Evolutionary conservation across 2,888 invertebrate genomes (phyloP).

Genomic region (Ephialtes manifestator): DNA sequence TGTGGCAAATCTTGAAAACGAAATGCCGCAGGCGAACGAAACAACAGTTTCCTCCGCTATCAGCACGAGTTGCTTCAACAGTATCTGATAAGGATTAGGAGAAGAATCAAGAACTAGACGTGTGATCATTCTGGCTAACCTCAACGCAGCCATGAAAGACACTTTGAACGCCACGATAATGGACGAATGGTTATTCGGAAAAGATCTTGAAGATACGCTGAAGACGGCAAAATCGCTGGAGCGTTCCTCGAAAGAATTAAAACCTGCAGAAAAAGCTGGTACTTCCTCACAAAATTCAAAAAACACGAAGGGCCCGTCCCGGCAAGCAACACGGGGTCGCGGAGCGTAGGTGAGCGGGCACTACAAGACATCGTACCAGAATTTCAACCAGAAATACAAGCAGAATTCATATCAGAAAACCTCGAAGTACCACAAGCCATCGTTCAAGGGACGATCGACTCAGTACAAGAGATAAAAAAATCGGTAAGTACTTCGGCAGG

Average conservation of each 20-base stretch:
- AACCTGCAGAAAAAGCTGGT: slow-evolving; percentile 35
- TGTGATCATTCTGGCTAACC: slow-evolving; percentile 29
- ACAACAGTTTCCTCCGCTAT: too few species aligned
- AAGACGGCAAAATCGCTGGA: slow-evolving; percentile 59
- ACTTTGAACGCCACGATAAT: slow-evolving; percentile 45
- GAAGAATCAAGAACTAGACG: slow-evolving; percentile 55
- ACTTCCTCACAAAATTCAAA: slow-evolving; percentile 44
- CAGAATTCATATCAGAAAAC: background rate
- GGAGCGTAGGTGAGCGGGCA: slow-evolving; percentile 45
- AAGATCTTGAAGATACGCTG: slow-evolving; percentile 45
- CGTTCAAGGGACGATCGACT: slow-evolving; percentile 21
- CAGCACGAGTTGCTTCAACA: too few species aligned
- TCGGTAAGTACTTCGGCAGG: slow-evolving; percentile 46
- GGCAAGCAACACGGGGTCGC: slow-evolving; percentile 44
- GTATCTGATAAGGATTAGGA: too few species aligned
- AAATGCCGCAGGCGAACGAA: background rate
- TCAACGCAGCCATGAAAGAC: slow-evolving; percentile 54
- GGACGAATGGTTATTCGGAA: slow-evolving; percentile 62
- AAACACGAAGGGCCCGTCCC: slow-evolving; percentile 53
- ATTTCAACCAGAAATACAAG: background rate
- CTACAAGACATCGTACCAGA: slow-evolving; percentile 27
- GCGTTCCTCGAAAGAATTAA: slow-evolving; percentile 47
- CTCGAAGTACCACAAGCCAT: slow-evolving; percentile 14
- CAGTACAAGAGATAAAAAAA: slow-evolving; percentile 14
- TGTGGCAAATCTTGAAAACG: background rate